Evolutionary conservation across 2,113 vertebrate species (phyloP).

Genomic region (Ptyas mucosa): DNA sequence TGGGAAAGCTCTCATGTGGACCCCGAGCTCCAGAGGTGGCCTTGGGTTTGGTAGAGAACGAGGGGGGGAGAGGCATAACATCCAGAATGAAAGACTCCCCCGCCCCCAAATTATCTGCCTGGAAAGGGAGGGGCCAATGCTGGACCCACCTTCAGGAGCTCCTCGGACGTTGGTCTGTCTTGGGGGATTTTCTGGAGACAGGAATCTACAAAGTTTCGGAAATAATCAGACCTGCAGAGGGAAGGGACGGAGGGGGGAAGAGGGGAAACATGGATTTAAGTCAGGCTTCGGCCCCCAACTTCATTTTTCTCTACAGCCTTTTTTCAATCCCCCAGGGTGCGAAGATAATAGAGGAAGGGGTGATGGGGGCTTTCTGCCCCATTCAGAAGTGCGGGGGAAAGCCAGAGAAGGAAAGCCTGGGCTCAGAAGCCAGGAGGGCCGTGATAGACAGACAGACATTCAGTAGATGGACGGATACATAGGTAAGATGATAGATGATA

Average conservation of each 20-base stretch:
- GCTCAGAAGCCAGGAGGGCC: background rate
- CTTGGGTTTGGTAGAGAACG: too few relatives aligned
- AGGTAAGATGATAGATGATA: too few relatives aligned
- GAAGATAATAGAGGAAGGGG: too few relatives aligned
- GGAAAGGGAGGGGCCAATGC: slow-evolving; percentile 26
- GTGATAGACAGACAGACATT: background rate
- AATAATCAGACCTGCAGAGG: slow-evolving; percentile 92
- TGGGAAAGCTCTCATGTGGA: rapidly evolving
- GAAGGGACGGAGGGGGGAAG: background rate
- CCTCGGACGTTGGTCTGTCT: slow-evolving; percentile 96
- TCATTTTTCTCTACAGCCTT: background rate
- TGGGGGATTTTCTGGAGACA: slow-evolving; percentile 99
- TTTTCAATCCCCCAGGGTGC: background rate
- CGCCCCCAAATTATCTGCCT: background rate
- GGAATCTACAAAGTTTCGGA: slow-evolving; percentile 98
- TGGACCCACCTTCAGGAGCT: slow-evolving; percentile 90
- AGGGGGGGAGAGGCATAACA: background rate
- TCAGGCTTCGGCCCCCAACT: background rate
- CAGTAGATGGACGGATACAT: background rate
- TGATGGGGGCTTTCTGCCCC: background rate
- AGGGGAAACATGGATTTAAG: slow-evolving; percentile 45
- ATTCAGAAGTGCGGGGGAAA: background rate
- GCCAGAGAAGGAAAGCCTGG: background rate
- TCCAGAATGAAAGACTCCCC: background rate
- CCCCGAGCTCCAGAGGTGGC: background rate